Conservation (phyloP, 2,113 vertebrate species). For the Gadus macrocephalus region DNA sequence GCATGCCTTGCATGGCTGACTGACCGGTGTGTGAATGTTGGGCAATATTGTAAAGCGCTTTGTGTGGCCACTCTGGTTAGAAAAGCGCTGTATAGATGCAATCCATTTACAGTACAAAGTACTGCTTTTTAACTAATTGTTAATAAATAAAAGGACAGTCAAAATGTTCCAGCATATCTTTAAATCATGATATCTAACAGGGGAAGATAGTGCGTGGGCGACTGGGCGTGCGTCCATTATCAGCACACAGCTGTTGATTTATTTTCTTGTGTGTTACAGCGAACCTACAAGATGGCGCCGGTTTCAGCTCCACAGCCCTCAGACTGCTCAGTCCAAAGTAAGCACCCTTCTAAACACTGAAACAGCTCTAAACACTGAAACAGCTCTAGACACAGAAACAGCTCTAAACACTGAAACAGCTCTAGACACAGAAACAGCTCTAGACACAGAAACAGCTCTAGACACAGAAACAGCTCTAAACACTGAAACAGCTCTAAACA, state of each 20-base stretch:
- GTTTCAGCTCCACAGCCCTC: conserved; percentile 76
- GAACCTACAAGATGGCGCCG: conserved; percentile 68
- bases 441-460: not conserved
- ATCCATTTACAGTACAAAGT: too few species aligned
- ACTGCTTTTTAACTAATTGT: too few species aligned
- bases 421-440: not conserved
- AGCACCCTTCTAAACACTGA: conserved; percentile 39
- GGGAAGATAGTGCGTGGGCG: not conserved
- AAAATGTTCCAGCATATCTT: too few species aligned
- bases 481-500: not conserved
- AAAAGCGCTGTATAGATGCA: too few species aligned
- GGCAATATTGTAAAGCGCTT: too few species aligned
- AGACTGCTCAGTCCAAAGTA: conserved; percentile 76
- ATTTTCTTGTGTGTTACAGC: conserved; percentile 61
- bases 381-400: too few species aligned
- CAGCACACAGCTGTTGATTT: conserved; percentile 12
- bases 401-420: not conserved
- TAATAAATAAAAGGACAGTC: too few species aligned
- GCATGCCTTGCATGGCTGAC: too few species aligned
- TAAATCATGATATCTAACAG: too few species aligned
- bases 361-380: not conserved
- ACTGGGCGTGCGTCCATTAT: not conserved
- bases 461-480: not conserved
- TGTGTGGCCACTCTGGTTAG: too few species aligned
- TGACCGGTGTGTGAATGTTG: too few species aligned